Conservation (phyloP, 2,888 invertebrate species). For the Metopia argyrocephala region DNA sequence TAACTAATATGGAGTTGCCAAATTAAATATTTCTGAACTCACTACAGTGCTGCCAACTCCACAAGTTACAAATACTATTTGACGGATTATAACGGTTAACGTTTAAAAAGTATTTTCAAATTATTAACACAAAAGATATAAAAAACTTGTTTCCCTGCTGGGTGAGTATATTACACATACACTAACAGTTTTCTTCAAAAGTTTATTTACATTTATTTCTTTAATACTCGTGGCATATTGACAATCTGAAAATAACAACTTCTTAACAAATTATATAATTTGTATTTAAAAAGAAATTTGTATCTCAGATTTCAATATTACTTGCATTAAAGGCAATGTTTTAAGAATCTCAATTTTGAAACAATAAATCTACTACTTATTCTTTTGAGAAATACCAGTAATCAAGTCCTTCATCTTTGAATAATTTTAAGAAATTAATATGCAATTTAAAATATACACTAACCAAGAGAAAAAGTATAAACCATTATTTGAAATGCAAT, state of each 20-base stretch:
- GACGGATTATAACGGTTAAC: too few species aligned
- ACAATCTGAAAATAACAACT: neutral
- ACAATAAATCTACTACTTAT: neutral
- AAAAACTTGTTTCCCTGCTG: too few species aligned
- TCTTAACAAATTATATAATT: neutral
- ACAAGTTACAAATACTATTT: too few species aligned
- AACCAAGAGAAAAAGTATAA: conserved; percentile 14
- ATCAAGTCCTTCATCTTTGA: neutral
- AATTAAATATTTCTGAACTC: too few species aligned
- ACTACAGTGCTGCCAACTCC: too few species aligned
- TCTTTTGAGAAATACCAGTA: neutral
- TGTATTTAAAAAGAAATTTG: conserved; percentile 1
- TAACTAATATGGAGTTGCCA: too few species aligned
- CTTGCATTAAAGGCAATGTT: conserved; percentile 2
- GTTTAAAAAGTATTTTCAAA: too few species aligned
- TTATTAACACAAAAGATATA: too few species aligned
- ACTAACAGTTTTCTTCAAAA: neutral
- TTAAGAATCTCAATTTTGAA: conserved; percentile 26
- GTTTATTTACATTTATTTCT: conserved; percentile 28
- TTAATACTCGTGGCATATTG: neutral
- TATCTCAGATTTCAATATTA: conserved; percentile 1
- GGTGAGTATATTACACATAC: neutral
- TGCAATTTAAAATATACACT: conserved; percentile 21
- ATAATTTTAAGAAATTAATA: conserved; percentile 18
- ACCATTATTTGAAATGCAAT: conserved; percentile 25